Conservation (phyloP, 1,140 invertebrate genomes). For the Maniola jurtina region DNA sequence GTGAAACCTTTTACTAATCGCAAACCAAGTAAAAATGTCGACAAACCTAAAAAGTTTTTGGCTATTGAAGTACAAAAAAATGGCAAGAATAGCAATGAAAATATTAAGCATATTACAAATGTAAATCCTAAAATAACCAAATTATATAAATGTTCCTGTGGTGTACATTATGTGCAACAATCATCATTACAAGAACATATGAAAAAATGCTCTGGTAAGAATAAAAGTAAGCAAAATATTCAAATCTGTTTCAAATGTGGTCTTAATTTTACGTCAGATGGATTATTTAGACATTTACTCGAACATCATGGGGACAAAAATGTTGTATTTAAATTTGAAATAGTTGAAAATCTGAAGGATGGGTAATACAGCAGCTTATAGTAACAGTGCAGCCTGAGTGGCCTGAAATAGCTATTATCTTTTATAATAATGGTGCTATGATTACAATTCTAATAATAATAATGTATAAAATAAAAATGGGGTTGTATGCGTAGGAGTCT, state of each 20-base stretch:
- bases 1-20: slow-evolving; percentile 11
- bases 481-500: too few species aligned
- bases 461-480: too few species aligned
- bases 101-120: background rate
- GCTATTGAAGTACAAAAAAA: slow-evolving; percentile 2
- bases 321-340: slow-evolving; percentile 42
- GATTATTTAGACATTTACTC: slow-evolving; percentile 55
- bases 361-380: too few species aligned
- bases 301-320: slow-evolving; percentile 51
- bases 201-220: slow-evolving; percentile 26
- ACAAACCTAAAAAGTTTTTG: background rate
- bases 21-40: slow-evolving; percentile 9
- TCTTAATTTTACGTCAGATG: slow-evolving; percentile 46
- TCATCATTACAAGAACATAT: slow-evolving; percentile 36
- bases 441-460: too few species aligned
- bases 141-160: slow-evolving; percentile 56
- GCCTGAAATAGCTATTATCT: too few species aligned
- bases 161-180: slow-evolving; percentile 49
- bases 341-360: slow-evolving; percentile 21
- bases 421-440: too few species aligned
- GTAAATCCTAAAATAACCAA: slow-evolving; percentile 26
- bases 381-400: too few species aligned
- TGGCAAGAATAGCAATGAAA: slow-evolving; percentile 10
- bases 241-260: slow-evolving; percentile 57
- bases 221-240: slow-evolving; percentile 32